Percentiles rank a stretch among this genome's conserved stretches.
These are phyloP conservation scores for Etheostoma spectabile DNA, from an alignment of 2,113 vertebrate species.

Conservation along the genomic window DNA sequence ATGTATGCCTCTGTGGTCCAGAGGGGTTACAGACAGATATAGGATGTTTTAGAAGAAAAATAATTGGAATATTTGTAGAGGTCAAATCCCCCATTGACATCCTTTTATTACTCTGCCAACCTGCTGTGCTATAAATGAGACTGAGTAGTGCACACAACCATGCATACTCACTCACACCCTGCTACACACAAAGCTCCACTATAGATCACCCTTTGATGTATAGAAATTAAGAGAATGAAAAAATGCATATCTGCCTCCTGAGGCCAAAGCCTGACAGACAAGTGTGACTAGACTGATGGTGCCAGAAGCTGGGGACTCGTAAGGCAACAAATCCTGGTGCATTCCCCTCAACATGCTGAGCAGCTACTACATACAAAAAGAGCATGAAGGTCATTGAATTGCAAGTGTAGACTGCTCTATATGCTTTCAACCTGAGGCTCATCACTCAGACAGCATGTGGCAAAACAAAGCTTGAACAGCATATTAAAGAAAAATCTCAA, in stretches of 20 bases:
- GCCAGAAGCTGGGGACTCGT: slow-evolving; percentile 8
- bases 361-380: slow-evolving; percentile 29
- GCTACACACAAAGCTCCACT: slow-evolving; percentile 19
- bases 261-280: slow-evolving; percentile 54
- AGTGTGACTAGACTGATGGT: slow-evolving; percentile 50
- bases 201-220: slow-evolving; percentile 62
- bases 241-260: slow-evolving; percentile 35
- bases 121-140: slow-evolving; percentile 73
- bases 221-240: slow-evolving; percentile 59
- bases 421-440: slow-evolving; percentile 33
- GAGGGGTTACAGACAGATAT: slow-evolving; percentile 61
- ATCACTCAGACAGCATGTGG: slow-evolving; percentile 37
- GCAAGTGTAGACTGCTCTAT: slow-evolving; percentile 6
- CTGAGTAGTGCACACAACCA: slow-evolving; percentile 45
- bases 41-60: slow-evolving; percentile 72
- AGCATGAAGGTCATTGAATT: slow-evolving; percentile 34
- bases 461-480: slow-evolving; percentile 15
- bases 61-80: slow-evolving; percentile 74
- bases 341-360: slow-evolving; percentile 10
- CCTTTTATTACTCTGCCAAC: slow-evolving; percentile 71
- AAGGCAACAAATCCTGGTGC: slow-evolving; percentile 23
- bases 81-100: slow-evolving; percentile 76
- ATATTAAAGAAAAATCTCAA: slow-evolving; percentile 36
- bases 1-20: slow-evolving; percentile 52
- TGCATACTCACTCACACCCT: slow-evolving; percentile 32